Base-by-base conservation (phyloP, 1,140 invertebrate genomes). In the Heliconius eleuchia region DNA sequence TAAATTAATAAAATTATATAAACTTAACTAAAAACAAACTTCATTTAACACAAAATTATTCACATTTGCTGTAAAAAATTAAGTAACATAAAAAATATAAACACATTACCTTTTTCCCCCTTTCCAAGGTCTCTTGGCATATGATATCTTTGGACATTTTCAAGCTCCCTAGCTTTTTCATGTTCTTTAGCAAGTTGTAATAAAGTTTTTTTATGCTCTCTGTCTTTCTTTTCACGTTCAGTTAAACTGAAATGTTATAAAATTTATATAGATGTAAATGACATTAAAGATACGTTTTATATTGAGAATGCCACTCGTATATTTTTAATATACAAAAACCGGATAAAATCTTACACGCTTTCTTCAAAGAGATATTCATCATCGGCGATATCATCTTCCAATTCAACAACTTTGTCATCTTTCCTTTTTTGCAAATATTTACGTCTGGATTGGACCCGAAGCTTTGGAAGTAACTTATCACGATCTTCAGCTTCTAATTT, bases 351-450 rank as follows among this genome's bases (percentile, higher is more conserved):
- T 96, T 96, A 98, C 96, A 97, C 95, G 88, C 97, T 96, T 80
- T 98, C 97, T 42, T 97, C 97, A 94, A 99, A 99, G 2, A 99
- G 95, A 92, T 98, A 99, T 94, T 99, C 98, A 95, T 99, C 99
- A 94, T 99, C 99, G n/a, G 96, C 90, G 76, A 99, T 98, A 89
- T 99, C 98, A 30, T 96, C 97, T 95, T 99, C 99, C 55, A 99
- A 94, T 92, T 99, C 99, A n/a, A 97, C 96, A 57, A 99, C 96
- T 95, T 99, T 99, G 87, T 99, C 99, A 76, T 98, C 97, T 95
- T 99, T 99, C 74, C 99, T 95, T 94, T 99, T 99, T 83, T 98
- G 97, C 79, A 99, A 95, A 95, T 99, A 99, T 88, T 98, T 97
- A 75, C 98, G 95, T 50, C 99, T 96, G 0, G 99, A 99, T 91